Evolutionary conservation across 1,140 invertebrate species (phyloP).

Genomic region (Trichogramma pretiosum): DNA sequence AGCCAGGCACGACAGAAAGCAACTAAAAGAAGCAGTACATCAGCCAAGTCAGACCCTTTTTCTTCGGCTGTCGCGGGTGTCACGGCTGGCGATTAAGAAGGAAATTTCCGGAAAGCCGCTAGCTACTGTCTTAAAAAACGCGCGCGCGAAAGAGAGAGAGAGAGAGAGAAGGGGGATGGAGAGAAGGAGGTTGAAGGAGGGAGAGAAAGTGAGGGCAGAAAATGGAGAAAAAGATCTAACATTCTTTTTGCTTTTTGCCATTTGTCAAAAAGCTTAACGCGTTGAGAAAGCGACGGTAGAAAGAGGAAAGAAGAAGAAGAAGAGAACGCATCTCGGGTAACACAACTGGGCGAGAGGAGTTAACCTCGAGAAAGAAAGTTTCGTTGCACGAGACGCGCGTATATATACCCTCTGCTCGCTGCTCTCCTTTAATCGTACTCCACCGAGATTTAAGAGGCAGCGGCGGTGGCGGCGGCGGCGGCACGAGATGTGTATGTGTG

Average conservation of each 20-base stretch:
- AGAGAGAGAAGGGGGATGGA: neutral
- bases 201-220: neutral
- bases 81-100: neutral
- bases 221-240: neutral
- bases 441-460: conserved; percentile 6
- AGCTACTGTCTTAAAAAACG: too few species aligned
- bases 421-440: conserved; percentile 2
- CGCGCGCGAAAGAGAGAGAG: neutral
- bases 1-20: too few species aligned
- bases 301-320: too few species aligned
- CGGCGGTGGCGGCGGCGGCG: too few species aligned
- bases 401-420: too few species aligned
- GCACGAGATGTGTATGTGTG: too few species aligned
- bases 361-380: neutral
- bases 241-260: conserved; percentile 6
- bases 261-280: conserved; percentile 10
- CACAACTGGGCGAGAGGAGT: too few species aligned
- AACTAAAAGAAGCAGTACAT: neutral
- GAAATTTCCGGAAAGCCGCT: neutral
- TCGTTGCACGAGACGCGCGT: neutral
- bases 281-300: too few species aligned
- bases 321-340: too few species aligned
- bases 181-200: neutral
- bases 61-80: neutral
- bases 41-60: too few species aligned